phyloP scores from a whole-genome alignment of 1,140 invertebrate genomes.

The Sitobion miscanthi region DNA sequence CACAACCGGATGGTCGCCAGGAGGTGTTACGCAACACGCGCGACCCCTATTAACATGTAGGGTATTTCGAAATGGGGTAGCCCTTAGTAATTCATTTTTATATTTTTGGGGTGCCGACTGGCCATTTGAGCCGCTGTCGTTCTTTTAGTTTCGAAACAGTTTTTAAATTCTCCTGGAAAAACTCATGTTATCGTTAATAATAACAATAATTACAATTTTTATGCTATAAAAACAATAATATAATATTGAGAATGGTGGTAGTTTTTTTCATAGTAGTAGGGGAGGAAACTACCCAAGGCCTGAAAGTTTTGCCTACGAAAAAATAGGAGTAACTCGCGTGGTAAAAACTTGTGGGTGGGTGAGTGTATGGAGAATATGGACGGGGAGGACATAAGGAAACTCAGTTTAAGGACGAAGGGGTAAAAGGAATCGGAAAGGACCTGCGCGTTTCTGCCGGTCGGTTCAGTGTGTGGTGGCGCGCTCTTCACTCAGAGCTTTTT shows the following conservation, averaged over 20 bases:
- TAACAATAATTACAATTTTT: not conserved
- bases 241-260: not conserved
- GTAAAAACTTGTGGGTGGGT: not conserved
- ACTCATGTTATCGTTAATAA: not conserved
- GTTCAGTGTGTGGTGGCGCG: conserved; percentile 31
- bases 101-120: conserved; percentile 12
- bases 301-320: not conserved
- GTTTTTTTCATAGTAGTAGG: not conserved
- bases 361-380: not conserved
- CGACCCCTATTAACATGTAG: conserved; percentile 46
- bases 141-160: not conserved
- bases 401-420: conserved; percentile 16
- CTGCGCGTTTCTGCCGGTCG: not conserved
- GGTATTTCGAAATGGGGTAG: conserved; percentile 47
- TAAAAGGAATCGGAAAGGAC: conserved; percentile 46
- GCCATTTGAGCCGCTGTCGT: not conserved
- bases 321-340: conserved; percentile 1
- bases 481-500: conserved; percentile 43
- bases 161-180: not conserved
- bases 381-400: not conserved
- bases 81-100: not conserved
- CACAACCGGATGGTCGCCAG: conserved; percentile 33
- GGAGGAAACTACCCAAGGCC: not conserved
- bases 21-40: conserved; percentile 44
- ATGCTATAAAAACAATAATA: not conserved